Conservation (phyloP, 1,140 invertebrate genomes). For the Pachypeltis micranthus region DNA sequence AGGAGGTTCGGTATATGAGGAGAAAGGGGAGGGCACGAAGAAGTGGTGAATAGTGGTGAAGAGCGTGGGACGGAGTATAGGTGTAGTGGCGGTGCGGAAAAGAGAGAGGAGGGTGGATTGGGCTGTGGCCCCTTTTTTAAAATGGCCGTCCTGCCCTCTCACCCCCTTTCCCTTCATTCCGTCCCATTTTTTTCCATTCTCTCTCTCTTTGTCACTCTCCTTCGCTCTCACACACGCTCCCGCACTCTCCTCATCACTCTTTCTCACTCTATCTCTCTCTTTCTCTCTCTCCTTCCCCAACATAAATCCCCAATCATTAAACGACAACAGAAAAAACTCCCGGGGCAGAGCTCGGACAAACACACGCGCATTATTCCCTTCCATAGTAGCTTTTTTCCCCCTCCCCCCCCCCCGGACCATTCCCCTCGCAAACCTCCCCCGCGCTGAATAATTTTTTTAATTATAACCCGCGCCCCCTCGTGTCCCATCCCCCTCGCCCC, state of each 20-base stretch:
- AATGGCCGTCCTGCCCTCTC: constrained; percentile 1
- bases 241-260: background rate
- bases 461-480: constrained; percentile 10
- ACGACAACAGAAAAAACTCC: constrained; percentile 11
- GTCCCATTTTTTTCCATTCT: background rate
- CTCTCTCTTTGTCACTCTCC: background rate
- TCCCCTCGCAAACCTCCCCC: too few species aligned
- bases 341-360: constrained; percentile 1
- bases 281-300: background rate
- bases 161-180: background rate
- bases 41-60: too few species aligned
- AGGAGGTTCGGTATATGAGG: too few species aligned
- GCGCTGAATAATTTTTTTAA: constrained; percentile 18
- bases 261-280: background rate
- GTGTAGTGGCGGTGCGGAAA: too few species aligned
- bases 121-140: constrained; percentile 11
- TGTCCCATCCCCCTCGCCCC: background rate
- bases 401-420: background rate
- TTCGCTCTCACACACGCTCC: background rate
- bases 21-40: too few species aligned
- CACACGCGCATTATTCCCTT: constrained; percentile 14
- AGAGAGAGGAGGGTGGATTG: background rate
- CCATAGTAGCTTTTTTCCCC: background rate
- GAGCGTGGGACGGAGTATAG: too few species aligned
- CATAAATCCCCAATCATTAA: constrained; percentile 17